These are phyloP conservation scores for Adelges cooleyi DNA, from an alignment of 1,140 invertebrate species.

Conservation along the genomic window DNA sequence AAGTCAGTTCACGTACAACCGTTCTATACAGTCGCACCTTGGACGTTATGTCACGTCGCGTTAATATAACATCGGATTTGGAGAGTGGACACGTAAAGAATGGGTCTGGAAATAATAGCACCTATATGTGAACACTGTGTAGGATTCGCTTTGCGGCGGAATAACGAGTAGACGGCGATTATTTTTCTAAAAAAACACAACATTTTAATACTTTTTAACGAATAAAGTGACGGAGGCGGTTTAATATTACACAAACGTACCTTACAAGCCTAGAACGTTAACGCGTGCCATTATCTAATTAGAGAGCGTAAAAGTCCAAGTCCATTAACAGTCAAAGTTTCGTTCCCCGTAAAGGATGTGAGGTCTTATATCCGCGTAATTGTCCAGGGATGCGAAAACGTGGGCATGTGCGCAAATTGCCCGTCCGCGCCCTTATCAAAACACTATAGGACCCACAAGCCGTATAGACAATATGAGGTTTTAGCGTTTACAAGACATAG, in stretches of 20 bases:
- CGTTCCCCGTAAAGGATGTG: not conserved
- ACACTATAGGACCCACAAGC: not conserved
- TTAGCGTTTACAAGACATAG: no score
- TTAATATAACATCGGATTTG: conserved; percentile 2
- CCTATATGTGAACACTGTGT: no score
- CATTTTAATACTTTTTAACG: no score
- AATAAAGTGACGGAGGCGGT: not conserved
- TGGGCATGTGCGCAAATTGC: not conserved
- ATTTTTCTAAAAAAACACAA: no score
- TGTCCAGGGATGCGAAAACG: not conserved
- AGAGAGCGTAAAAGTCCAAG: conserved; percentile 1
- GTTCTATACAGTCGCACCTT: not conserved
- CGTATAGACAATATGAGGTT: not conserved
- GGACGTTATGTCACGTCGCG: not conserved
- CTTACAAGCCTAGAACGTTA: no score
- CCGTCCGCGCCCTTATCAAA: not conserved
- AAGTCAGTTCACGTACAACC: conserved; percentile 18
- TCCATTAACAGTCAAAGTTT: conserved; percentile 24
- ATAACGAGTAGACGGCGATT: not conserved
- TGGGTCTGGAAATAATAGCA: not conserved
- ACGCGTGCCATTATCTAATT: conserved; percentile 15
- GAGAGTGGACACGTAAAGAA: not conserved
- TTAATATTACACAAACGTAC: not conserved
- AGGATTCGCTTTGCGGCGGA: not conserved
- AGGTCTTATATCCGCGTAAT: conserved; percentile 6